These are phyloP conservation scores for Meleagris gallopavo DNA, from an alignment of 2,113 vertebrate species.

Conservation along the genomic window DNA sequence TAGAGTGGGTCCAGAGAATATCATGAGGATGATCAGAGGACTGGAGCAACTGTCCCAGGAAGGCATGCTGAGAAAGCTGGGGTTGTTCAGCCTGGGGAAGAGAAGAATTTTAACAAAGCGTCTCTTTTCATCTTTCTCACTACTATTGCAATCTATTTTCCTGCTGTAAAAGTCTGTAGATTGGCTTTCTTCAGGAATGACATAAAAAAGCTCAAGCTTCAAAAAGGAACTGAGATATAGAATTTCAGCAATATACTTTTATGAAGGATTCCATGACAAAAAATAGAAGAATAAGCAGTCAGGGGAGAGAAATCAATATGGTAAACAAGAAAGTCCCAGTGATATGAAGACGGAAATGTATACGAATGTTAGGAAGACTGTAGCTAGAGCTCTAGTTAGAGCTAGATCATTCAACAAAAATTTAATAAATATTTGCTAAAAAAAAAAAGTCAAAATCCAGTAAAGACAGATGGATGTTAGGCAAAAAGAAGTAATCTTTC, in stretches of 20 bases:
- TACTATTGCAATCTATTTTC: not conserved
- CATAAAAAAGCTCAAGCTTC: not conserved
- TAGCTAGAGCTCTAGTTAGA: not conserved
- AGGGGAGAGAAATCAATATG: accelerated
- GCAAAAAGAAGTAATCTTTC: not conserved
- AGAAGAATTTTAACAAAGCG: not conserved
- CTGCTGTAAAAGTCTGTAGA: not conserved
- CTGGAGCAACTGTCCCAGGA: not conserved
- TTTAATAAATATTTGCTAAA: not conserved
- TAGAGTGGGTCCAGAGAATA: not conserved
- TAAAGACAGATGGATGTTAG: not conserved
- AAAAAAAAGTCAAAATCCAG: not conserved
- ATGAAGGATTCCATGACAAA: not conserved
- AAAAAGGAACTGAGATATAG: not conserved
- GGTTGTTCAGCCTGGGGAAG: not conserved
- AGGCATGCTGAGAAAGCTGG: not conserved
- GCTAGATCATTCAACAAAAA: not conserved
- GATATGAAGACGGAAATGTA: not conserved
- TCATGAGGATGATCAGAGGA: not conserved
- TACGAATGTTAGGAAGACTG: not conserved
- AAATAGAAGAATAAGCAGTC: not conserved
- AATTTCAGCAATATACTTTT: not conserved
- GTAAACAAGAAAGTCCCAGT: not conserved
- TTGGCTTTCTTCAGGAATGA: not conserved
- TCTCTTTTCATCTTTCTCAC: not conserved